phyloP scores from a whole-genome alignment of 2,888 invertebrate species.

The Aleiodes alternator region DNA sequence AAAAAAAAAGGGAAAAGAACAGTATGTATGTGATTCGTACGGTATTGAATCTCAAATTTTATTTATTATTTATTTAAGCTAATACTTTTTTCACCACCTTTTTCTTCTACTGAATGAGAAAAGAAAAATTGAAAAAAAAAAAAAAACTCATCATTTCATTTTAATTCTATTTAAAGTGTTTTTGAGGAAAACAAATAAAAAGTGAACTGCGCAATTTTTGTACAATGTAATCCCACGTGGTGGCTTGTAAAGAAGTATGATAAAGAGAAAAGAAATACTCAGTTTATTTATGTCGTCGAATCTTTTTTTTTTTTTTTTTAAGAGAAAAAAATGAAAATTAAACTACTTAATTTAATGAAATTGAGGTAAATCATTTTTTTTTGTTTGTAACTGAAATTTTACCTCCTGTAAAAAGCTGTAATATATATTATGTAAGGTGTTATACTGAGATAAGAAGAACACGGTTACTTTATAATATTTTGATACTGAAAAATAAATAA shows the following conservation, averaged over 20 bases:
- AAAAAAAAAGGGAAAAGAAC: background rate
- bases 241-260: conserved; percentile 66
- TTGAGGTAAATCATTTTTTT: conserved; percentile 58
- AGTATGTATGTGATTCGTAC: conserved; percentile 63
- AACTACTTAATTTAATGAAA: conserved; percentile 71
- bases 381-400: conserved; percentile 61
- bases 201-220: conserved; percentile 61
- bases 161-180: no score
- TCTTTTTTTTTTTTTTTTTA: conserved; percentile 66
- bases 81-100: conserved; percentile 56
- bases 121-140: conserved; percentile 58
- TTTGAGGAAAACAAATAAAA: conserved; percentile 56
- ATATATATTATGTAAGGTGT: conserved; percentile 66
- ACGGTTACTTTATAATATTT: conserved; percentile 59
- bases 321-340: conserved; percentile 54
- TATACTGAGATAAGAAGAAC: conserved; percentile 48
- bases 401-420: conserved; percentile 72
- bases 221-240: conserved; percentile 66
- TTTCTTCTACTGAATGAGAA: background rate
- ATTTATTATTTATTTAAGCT: conserved; percentile 74
- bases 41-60: conserved; percentile 66
- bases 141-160: conserved; percentile 49
- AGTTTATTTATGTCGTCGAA: conserved; percentile 72
- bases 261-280: conserved; percentile 58
- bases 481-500: conserved; percentile 59